These are phyloP conservation scores for Synanceia verrucosa DNA, from an alignment of 2,797 vertebrate species.

Conservation along the genomic window DNA sequence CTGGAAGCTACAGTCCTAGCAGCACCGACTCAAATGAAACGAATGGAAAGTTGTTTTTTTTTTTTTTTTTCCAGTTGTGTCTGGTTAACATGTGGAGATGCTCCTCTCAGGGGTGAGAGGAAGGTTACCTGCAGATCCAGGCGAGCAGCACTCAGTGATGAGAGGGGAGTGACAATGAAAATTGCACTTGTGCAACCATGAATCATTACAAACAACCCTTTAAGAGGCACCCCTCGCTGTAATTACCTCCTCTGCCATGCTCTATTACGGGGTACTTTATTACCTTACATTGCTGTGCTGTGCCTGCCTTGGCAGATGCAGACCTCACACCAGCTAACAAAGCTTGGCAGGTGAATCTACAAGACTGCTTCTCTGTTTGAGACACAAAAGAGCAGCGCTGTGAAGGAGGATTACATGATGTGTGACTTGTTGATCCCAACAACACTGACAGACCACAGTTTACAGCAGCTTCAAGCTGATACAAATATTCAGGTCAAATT, in stretches of 20 bases:
- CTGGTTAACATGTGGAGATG: not conserved
- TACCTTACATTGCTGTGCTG: slow-evolving; percentile 70
- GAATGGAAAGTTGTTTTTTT: slow-evolving; percentile 8
- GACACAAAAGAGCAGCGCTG: slow-evolving; percentile 19
- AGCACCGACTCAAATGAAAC: not conserved
- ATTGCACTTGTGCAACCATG: slow-evolving; percentile 81
- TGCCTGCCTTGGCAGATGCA: slow-evolving; percentile 65
- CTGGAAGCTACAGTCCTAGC: slow-evolving; percentile 12
- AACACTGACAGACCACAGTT: not conserved
- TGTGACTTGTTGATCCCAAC: slow-evolving; percentile 16
- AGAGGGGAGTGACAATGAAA: slow-evolving; percentile 79
- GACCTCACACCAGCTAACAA: slow-evolving; percentile 74
- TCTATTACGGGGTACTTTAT: slow-evolving; percentile 76
- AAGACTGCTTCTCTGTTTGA: slow-evolving; percentile 19
- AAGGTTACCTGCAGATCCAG: slow-evolving; percentile 61
- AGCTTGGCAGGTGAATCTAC: slow-evolving; percentile 65
- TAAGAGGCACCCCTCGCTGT: slow-evolving; percentile 78
- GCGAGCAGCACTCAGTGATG: slow-evolving; percentile 71
- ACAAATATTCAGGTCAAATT: not conserved
- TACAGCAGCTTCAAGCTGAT: not conserved
- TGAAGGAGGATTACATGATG: slow-evolving; percentile 31
- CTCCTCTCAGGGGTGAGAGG: slow-evolving; percentile 17
- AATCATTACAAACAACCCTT: slow-evolving; percentile 82
- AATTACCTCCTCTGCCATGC: slow-evolving; percentile 77
- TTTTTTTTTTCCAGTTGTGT: not conserved